These are phyloP conservation scores for Lutraria rhynchaena DNA, from an alignment of 1,140 invertebrate genomes.

Conservation along the genomic window DNA sequence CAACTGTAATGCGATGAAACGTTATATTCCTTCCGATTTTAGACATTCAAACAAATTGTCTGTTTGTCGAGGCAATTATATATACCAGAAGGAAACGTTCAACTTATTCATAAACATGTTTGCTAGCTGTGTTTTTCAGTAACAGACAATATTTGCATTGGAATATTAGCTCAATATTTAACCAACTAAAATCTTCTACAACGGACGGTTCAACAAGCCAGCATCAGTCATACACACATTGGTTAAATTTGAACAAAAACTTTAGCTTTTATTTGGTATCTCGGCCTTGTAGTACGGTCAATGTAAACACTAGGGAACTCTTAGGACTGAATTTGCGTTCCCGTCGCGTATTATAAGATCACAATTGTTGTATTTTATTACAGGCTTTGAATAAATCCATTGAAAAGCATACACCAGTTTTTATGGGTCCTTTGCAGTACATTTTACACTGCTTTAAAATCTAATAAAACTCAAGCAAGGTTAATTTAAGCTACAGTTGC, in stretches of 20 bases:
- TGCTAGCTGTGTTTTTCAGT: conserved; percentile 24
- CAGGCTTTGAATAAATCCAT: background rate
- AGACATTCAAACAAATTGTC: conserved; percentile 51
- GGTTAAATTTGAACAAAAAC: conserved; percentile 12
- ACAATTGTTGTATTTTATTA: background rate
- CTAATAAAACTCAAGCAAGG: conserved; percentile 57
- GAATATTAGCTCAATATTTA: conserved; percentile 58
- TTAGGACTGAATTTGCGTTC: background rate
- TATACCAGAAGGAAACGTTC: background rate
- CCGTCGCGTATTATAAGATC: conserved; percentile 27
- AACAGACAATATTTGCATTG: conserved; percentile 42
- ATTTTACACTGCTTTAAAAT: conserved; percentile 32
- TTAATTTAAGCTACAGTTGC: conserved; percentile 49
- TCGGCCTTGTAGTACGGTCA: conserved; percentile 28
- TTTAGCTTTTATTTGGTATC: conserved; percentile 20
- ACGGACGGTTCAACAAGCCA: conserved; percentile 1
- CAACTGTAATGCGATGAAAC: conserved; percentile 25
- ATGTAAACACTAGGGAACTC: conserved; percentile 8
- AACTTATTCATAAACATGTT: conserved; percentile 49
- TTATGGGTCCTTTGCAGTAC: conserved; percentile 31
- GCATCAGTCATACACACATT: conserved; percentile 14
- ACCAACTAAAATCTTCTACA: background rate
- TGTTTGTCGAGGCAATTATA: conserved; percentile 49
- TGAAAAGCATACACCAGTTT: conserved; percentile 13
- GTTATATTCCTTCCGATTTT: conserved; percentile 47